Percentiles rank a stretch among this genome's conserved stretches.
phyloP scores from a whole-genome alignment of 2,113 vertebrate species.

The Electrona antarctica region DNA sequence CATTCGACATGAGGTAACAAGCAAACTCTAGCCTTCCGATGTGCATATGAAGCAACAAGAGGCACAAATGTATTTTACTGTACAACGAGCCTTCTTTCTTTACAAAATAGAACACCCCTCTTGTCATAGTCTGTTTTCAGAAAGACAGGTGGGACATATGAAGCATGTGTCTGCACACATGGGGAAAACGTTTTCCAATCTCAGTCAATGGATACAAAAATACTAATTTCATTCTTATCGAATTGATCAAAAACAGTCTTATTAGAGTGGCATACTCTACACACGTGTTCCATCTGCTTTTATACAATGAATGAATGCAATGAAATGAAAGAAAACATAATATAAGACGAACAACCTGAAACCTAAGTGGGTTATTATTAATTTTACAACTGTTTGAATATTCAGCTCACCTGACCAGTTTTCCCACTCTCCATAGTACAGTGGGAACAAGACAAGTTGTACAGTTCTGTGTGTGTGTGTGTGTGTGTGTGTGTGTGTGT shows the following conservation, averaged over 20 bases:
- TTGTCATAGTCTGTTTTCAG: conserved; percentile 27
- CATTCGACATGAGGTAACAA: conserved; percentile 17
- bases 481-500: conserved; percentile 7
- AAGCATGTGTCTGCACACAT: conserved; percentile 24
- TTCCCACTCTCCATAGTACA: conserved; percentile 17
- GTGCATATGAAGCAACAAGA: conserved; percentile 16
- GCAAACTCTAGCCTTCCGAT: conserved; percentile 11
- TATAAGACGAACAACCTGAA: conserved; percentile 33
- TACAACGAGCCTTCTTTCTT: conserved; percentile 13
- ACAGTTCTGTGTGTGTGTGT: conserved; percentile 6
- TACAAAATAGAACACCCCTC: conserved; percentile 33
- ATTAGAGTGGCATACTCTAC: conserved; percentile 13
- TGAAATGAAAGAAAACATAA: conserved; percentile 1
- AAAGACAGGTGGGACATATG: conserved; percentile 38
- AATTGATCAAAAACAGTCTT: conserved; percentile 30
- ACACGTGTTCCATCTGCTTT: not conserved
- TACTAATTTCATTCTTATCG: conserved; percentile 42
- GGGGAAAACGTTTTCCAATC: conserved; percentile 15
- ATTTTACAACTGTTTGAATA: not conserved
- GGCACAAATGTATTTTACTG: conserved; percentile 26
- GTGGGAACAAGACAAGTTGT: conserved; percentile 14
- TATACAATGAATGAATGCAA: not conserved
- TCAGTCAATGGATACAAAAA: conserved; percentile 58
- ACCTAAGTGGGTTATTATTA: conserved; percentile 17
- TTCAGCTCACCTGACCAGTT: conserved; percentile 25